Evolutionary conservation across 2,797 vertebrate genomes (phyloP).

Genomic region (Sciurus carolinensis): DNA sequence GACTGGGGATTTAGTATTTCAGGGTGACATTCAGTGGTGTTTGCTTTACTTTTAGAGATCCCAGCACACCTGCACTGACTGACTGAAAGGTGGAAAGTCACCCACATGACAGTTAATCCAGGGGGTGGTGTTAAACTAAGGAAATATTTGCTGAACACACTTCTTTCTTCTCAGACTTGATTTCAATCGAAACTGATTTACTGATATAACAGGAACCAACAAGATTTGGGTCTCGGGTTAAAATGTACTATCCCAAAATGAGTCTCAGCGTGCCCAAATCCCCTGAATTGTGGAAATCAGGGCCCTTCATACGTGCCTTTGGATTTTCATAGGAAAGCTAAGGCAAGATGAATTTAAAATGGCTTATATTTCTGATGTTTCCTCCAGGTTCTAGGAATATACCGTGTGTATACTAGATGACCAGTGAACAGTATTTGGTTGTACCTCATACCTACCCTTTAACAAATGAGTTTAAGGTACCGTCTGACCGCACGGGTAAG

Average conservation of each 20-base stretch:
- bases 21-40: neutral
- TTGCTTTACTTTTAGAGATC: neutral
- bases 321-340: neutral
- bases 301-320: neutral
- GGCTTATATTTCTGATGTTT: neutral
- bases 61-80: neutral
- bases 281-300: neutral
- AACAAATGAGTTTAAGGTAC: slow-evolving; percentile 88
- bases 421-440: neutral
- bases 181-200: neutral
- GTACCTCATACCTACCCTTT: slow-evolving; percentile 89
- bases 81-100: neutral
- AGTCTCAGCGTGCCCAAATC: neutral
- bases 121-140: neutral
- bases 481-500: slow-evolving; percentile 89
- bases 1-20: neutral
- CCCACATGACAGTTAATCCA: neutral
- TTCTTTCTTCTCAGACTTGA: neutral
- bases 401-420: fast-evolving
- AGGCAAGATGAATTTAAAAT: neutral
- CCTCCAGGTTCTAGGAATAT: neutral
- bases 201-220: neutral
- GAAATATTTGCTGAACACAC: neutral
- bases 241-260: neutral
- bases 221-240: neutral